Evolutionary conservation across 1,140 invertebrate species (phyloP), one percentile per base, ranked within the genome.

Genomic region (Lepidurus apus): DNA sequence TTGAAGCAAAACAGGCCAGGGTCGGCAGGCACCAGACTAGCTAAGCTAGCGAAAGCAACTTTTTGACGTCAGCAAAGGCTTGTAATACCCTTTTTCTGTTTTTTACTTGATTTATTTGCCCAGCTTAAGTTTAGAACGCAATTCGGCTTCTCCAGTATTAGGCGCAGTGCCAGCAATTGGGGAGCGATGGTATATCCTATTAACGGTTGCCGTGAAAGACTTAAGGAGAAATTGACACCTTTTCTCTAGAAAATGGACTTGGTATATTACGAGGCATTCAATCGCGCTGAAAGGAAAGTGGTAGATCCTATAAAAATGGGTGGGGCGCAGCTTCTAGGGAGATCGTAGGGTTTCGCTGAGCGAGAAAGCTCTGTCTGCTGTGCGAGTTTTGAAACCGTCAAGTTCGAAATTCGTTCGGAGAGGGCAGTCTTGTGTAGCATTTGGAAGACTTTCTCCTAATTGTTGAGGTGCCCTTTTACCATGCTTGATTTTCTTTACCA

Each of bases 1-100:
- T n/a, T 45, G 42, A 42, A 45, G 75, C 21, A 76, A 76, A 76
- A 76, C 76, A n/a, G 76, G 76, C 76, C 76, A 77, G 44, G 76
- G 76, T 77, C 76, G 65, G 42, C 75, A 43, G 17, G 75, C 47
- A 47, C 42, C 65, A 34, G n/a, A 65, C 76, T 77, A 77, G 76
- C 42, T 65, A 65, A 65, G 13, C 13, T 7, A 65, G 53, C 21
- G 53, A 65, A 65, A 65, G 53, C 53, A 65, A 65, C 21, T 65
- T 65, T 65, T 65, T 65, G 53, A 65, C 53, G 53, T 65, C 53
- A 65, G 6, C 53, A 13, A 9, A 21, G 6, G 53, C 17, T 65
- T 65, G 34, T 34, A 13, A 42, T 24, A 42, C 11, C 42, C 42
- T 74, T 74, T 21, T 74, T 74, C 17, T 74, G 17, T 74, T 7